These are phyloP conservation scores for Aplochiton taeniatus DNA, from an alignment of 2,797 vertebrate species.

Conservation along the genomic window DNA sequence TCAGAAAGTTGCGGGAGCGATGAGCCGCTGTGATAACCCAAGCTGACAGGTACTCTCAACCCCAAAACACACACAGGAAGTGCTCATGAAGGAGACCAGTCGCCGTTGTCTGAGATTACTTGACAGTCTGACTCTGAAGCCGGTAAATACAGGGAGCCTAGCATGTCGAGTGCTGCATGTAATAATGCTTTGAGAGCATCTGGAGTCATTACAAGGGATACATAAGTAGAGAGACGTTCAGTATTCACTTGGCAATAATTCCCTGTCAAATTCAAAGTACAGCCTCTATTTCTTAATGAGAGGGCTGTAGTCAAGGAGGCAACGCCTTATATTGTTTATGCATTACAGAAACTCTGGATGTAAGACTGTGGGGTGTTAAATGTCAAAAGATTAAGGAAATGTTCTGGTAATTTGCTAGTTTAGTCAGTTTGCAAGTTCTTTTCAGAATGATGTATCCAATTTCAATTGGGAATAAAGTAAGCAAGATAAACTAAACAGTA, in stretches of 20 bases:
- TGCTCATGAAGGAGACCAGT: conserved; percentile 24
- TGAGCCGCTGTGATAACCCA: conserved; percentile 44
- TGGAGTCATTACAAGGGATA: not conserved
- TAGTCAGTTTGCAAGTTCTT: not conserved
- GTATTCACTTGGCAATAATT: not conserved
- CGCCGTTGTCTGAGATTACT: not conserved
- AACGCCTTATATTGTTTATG: too few relatives aligned
- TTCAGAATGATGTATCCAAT: too few relatives aligned
- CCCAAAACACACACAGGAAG: conserved; percentile 21
- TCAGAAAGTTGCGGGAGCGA: conserved; percentile 51
- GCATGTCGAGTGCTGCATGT: conserved; percentile 2
- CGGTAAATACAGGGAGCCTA: conserved; percentile 9
- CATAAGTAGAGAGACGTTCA: not conserved
- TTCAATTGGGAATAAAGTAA: too few relatives aligned
- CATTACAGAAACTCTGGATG: too few relatives aligned
- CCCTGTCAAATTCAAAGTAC: not conserved
- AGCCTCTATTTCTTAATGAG: too few relatives aligned
- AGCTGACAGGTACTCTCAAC: conserved; percentile 33
- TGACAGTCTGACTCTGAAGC: not conserved
- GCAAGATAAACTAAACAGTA: too few relatives aligned
- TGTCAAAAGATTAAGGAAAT: not conserved
- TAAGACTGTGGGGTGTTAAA: too few relatives aligned
- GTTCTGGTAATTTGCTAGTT: not conserved
- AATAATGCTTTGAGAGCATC: conserved; percentile 7
- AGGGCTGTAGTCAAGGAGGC: too few relatives aligned